phyloP scores from a whole-genome alignment of 2,113 vertebrate species.

The Scopus umbretta region DNA sequence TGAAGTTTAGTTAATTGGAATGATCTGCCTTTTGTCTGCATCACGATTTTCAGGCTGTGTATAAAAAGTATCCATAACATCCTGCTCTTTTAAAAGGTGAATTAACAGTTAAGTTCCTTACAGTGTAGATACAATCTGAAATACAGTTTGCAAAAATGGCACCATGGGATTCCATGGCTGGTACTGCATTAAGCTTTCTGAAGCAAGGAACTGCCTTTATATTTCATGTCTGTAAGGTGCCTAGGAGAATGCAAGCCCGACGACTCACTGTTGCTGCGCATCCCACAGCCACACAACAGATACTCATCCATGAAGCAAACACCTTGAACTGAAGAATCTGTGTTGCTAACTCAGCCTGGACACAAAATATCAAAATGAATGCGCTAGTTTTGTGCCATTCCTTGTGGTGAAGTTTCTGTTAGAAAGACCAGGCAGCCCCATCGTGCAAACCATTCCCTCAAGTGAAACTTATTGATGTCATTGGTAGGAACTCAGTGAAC shows the following conservation, averaged over 20 bases:
- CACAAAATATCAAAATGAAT: background rate
- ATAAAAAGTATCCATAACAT: background rate
- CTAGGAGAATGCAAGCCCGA: background rate
- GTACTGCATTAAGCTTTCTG: background rate
- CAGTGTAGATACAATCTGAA: background rate
- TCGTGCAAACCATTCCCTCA: background rate
- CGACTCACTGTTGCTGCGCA: background rate
- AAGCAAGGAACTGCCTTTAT: background rate
- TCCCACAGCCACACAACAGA: background rate
- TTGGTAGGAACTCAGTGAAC: background rate
- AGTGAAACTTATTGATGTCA: background rate
- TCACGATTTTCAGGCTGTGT: background rate
- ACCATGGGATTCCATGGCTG: background rate
- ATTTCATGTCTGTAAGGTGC: background rate
- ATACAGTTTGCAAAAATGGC: background rate
- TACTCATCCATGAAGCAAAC: background rate
- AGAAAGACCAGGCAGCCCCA: background rate
- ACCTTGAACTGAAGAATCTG: background rate
- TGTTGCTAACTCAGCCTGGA: background rate
- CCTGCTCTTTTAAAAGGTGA: background rate
- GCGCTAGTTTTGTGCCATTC: accelerated
- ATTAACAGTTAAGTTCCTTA: background rate
- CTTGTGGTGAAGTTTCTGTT: background rate
- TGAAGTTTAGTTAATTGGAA: background rate
- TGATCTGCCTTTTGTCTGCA: background rate